phyloP scores from a whole-genome alignment of 2,797 vertebrate species.

The Xyrichtys novacula region DNA sequence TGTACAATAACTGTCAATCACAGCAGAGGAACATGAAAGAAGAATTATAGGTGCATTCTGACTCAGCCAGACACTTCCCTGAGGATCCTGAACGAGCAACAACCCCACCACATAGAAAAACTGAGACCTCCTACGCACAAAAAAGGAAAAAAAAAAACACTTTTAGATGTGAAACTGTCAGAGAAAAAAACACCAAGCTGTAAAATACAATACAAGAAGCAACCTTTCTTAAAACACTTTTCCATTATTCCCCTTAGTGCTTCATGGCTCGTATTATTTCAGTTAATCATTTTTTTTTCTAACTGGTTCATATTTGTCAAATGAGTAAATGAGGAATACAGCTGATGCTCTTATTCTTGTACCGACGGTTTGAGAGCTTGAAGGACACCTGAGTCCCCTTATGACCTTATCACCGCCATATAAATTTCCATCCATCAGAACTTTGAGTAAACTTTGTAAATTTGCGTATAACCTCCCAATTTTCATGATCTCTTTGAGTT shows the following conservation, averaged over 20 bases:
- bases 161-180: constrained; percentile 30
- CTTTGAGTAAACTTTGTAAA: too few relatives aligned
- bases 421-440: too few relatives aligned
- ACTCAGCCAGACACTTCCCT: constrained; percentile 60
- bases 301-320: not conserved
- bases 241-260: not conserved
- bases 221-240: too few relatives aligned
- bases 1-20: constrained; percentile 69
- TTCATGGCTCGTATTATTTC: not conserved
- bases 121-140: constrained; percentile 30
- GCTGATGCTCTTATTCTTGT: not conserved
- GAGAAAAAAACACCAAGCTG: not conserved
- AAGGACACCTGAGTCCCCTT: not conserved
- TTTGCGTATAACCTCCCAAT: too few relatives aligned
- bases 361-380: not conserved
- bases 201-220: too few relatives aligned
- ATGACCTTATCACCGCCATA: too few relatives aligned
- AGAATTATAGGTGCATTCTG: constrained; percentile 65
- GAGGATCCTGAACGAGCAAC: constrained; percentile 56
- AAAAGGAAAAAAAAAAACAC: constrained; percentile 34
- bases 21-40: constrained; percentile 54
- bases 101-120: constrained; percentile 36
- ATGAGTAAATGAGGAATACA: constrained; percentile 12
- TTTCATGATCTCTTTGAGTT: too few relatives aligned
- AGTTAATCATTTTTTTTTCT: too few relatives aligned